Conservation (phyloP, 1,140 invertebrate species). For the Parasteatoda tepidariorum region DNA sequence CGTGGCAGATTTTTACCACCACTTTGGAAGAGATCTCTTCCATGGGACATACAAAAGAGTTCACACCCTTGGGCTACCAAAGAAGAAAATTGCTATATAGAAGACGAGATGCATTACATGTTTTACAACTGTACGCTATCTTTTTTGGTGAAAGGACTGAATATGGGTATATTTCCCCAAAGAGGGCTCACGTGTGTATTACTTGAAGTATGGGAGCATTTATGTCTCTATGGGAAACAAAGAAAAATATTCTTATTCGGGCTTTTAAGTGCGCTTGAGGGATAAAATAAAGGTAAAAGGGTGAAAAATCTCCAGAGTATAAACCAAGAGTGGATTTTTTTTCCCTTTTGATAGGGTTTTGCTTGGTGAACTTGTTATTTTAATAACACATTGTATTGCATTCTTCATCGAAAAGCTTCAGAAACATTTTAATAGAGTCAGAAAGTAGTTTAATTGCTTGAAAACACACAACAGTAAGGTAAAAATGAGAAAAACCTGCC, state of each 20-base stretch:
- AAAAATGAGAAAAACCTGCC: too few species aligned
- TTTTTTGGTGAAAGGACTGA: too few species aligned
- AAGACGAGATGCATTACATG: background rate
- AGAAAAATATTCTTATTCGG: background rate
- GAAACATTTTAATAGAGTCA: too few species aligned
- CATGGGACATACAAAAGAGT: background rate
- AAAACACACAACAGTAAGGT: too few species aligned
- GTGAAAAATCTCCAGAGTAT: too few species aligned
- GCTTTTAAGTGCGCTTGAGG: background rate
- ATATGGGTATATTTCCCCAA: background rate
- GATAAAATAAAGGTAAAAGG: background rate
- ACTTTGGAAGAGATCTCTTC: background rate
- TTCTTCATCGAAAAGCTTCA: too few species aligned
- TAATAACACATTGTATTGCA: too few species aligned
- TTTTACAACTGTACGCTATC: background rate
- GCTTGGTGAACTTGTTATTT: too few species aligned
- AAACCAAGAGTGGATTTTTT: too few species aligned
- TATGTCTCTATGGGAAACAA: background rate
- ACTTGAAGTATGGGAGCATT: background rate
- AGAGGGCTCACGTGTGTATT: background rate
- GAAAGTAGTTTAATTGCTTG: too few species aligned
- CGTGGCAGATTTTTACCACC: background rate
- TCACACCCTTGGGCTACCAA: background rate
- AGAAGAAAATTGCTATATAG: background rate
- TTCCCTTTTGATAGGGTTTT: too few species aligned